Conservation (phyloP, 2,113 vertebrate species). For the Melanocharis versteri region DNA sequence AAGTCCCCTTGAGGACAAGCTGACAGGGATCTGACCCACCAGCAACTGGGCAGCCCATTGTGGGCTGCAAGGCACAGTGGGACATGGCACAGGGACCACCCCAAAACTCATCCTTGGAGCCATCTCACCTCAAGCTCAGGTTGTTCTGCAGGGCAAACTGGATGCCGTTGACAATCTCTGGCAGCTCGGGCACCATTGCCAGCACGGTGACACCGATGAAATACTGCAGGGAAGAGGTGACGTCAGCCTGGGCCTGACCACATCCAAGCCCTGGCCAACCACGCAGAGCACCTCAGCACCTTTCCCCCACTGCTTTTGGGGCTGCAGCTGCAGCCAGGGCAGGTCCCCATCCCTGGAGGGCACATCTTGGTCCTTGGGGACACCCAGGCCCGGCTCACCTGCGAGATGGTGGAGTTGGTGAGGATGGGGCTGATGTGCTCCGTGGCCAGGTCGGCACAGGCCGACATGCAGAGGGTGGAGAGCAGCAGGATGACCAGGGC, state of each 20-base stretch:
- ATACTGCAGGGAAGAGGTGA: conserved; percentile 71
- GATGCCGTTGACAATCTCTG: conserved; percentile 87
- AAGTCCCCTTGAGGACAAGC: not conserved
- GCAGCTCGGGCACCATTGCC: conserved; percentile 88
- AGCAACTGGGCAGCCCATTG: not conserved
- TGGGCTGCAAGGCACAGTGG: not conserved
- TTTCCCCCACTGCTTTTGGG: not conserved
- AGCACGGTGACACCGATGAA: conserved; percentile 86
- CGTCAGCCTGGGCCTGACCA: not conserved
- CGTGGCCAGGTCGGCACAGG: conserved; percentile 85
- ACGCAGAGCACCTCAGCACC: accelerated
- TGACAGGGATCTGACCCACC: not conserved
- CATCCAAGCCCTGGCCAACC: not conserved
- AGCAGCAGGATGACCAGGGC: conserved; percentile 80
- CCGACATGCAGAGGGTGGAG: conserved; percentile 84
- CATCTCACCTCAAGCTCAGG: conserved; percentile 82
- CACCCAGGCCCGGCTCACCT: conserved; percentile 62
- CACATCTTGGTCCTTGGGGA: not conserved
- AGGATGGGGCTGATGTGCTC: conserved; percentile 86
- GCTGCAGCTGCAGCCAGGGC: not conserved
- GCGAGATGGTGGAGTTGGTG: conserved; percentile 76
- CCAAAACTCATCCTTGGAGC: not conserved
- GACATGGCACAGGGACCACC: not conserved
- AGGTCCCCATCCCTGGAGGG: not conserved
- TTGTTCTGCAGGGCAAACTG: conserved; percentile 91